Percentiles rank a stretch among this genome's conserved stretches.
phyloP scores from a whole-genome alignment of 1,140 invertebrate species.

The Trichomalopsis sarcophagae region DNA sequence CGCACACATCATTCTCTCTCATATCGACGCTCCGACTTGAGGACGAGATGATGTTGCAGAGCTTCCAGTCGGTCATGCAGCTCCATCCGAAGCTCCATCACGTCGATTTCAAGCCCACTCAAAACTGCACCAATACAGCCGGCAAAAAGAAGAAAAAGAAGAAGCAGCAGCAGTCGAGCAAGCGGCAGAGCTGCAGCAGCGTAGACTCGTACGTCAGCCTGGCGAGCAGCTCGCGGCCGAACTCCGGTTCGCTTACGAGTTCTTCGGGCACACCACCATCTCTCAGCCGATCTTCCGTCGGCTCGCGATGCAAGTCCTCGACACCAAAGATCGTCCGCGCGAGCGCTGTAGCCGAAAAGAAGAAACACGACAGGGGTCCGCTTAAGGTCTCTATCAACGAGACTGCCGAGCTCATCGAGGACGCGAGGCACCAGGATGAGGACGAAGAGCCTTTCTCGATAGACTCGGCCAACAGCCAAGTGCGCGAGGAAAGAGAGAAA shows the following conservation, averaged over 20 bases:
- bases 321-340: not conserved
- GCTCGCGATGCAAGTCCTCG: not conserved
- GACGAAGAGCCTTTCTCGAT: not conserved
- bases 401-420: conserved; percentile 74
- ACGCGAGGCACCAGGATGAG: conserved; percentile 55
- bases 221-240: conserved; percentile 61
- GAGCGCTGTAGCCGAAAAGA: conserved; percentile 51
- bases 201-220: conserved; percentile 65
- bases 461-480: not conserved
- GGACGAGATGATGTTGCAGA: conserved; percentile 60
- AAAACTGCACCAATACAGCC: conserved; percentile 22
- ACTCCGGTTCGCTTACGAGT: conserved; percentile 66
- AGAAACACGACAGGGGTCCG: conserved; percentile 67
- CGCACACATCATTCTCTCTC: not conserved
- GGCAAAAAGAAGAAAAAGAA: conserved; percentile 56
- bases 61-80: conserved; percentile 60
- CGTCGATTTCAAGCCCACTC: not conserved
- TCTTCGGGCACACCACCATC: conserved; percentile 61
- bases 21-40: conserved; percentile 1
- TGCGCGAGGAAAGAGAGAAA: conserved; percentile 11
- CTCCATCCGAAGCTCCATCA: conserved; percentile 53
- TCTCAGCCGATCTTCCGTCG: conserved; percentile 57
- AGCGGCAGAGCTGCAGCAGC: conserved; percentile 61
- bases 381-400: conserved; percentile 76
- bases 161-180: conserved; percentile 27